A percentile compares a stretch with the other conserved stretches of the same genome.
Conservation (phyloP, 2,113 vertebrate species). For the Petromus typicus region DNA sequence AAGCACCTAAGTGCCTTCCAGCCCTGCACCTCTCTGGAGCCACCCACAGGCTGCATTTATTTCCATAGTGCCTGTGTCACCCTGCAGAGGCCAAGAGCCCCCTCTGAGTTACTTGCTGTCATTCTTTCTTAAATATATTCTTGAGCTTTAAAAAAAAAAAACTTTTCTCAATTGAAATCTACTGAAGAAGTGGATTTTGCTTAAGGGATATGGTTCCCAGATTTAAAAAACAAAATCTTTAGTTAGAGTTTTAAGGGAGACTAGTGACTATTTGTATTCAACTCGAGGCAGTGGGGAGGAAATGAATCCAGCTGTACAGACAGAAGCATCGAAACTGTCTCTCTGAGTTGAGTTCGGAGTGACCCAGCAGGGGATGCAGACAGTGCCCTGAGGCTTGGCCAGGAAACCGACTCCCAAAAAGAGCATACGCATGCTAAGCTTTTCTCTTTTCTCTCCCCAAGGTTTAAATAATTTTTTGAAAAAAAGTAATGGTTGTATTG, state of each 20-base stretch:
- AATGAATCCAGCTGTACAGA: not conserved
- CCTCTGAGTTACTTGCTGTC: conserved; percentile 22
- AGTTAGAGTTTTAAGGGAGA: conserved; percentile 1
- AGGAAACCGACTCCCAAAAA: not conserved
- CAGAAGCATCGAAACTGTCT: not conserved
- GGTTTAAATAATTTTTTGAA: not conserved
- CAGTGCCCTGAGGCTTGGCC: accelerated
- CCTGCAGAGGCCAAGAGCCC: not conserved
- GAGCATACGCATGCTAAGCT: not conserved
- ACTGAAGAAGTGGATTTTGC: conserved; percentile 4
- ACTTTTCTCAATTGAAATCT: conserved; percentile 7
- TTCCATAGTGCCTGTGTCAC: not conserved
- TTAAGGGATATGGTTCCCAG: not conserved
- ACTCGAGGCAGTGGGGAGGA: not conserved
- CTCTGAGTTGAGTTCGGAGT: not conserved
- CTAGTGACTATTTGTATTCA: not conserved
- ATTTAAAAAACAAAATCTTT: too few relatives aligned
- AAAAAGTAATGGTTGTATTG: not conserved
- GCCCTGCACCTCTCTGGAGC: not conserved
- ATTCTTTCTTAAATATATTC: conserved; percentile 1
- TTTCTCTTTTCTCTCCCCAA: not conserved
- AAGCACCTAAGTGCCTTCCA: not conserved
- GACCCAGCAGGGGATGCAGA: not conserved
- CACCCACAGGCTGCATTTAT: not conserved
- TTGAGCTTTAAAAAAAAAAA: not conserved